Evolutionary conservation across 2,113 vertebrate genomes (phyloP).

Genomic region (Otolemur garnettii): DNA sequence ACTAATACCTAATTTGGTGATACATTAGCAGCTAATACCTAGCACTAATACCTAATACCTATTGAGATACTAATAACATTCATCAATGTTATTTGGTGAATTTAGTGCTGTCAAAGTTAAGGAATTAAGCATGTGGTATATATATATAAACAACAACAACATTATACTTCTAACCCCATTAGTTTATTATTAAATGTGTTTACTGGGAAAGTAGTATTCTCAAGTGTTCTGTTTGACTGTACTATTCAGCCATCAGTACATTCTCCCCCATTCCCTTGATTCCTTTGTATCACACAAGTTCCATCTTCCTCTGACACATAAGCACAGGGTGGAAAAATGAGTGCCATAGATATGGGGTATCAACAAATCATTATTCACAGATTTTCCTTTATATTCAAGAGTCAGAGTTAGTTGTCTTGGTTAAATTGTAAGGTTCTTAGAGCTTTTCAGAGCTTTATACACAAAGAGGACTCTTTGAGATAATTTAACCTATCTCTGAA

Average conservation of each 20-base stretch:
- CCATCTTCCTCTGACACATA: slow-evolving; percentile 12
- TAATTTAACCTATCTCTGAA: slow-evolving; percentile 41
- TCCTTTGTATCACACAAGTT: neutral
- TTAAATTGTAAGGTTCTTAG: slow-evolving; percentile 4
- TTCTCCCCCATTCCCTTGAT: slow-evolving; percentile 28
- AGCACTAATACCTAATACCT: no score
- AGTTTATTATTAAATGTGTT: slow-evolving; percentile 1
- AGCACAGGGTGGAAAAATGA: neutral
- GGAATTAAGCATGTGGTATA: slow-evolving; percentile 18
- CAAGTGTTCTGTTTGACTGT: neutral
- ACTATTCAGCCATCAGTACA: neutral
- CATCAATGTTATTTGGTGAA: neutral
- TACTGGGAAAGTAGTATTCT: slow-evolving; percentile 44
- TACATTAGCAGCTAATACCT: no score
- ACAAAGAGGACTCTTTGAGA: neutral
- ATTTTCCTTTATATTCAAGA: slow-evolving; percentile 57
- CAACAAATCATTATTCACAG: slow-evolving; percentile 22
- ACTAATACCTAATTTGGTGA: no score
- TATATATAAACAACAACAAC: neutral
- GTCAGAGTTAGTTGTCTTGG: neutral
- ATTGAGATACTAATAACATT: neutral
- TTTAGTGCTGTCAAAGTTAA: slow-evolving; percentile 8
- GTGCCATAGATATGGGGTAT: neutral
- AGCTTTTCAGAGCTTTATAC: slow-evolving; percentile 12
- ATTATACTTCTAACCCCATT: slow-evolving; percentile 39